These are phyloP conservation scores for Pseudachorutes palmiensis DNA, from an alignment of 1,140 invertebrate species.

Conservation along the genomic window DNA sequence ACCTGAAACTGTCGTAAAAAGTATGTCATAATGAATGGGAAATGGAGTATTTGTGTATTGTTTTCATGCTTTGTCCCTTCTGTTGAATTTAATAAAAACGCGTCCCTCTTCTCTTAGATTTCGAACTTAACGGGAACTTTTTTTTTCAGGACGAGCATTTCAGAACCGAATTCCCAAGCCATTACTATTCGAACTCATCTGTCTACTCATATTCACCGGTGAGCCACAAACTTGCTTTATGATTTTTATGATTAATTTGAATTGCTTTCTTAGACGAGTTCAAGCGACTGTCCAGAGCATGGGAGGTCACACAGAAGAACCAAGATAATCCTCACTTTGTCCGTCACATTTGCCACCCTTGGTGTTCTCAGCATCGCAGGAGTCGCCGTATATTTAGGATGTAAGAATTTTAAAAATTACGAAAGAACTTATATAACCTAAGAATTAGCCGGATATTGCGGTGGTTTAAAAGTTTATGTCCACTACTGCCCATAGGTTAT, in stretches of 20 bases:
- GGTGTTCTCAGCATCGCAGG: slow-evolving; percentile 33
- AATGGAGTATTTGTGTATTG: no score
- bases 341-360: slow-evolving; percentile 29
- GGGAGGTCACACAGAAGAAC: slow-evolving; percentile 30
- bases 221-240: not conserved
- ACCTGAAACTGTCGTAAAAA: no score
- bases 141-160: not conserved
- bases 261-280: slow-evolving; percentile 26
- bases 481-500: no score
- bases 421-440: not conserved
- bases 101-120: no score
- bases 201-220: slow-evolving; percentile 14
- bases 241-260: slow-evolving; percentile 3
- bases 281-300: slow-evolving; percentile 37
- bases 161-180: slow-evolving; percentile 15
- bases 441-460: no score
- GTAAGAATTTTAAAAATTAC: slow-evolving; percentile 21
- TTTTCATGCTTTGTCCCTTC: no score
- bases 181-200: slow-evolving; percentile 17
- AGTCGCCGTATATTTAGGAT: slow-evolving; percentile 35
- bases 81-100: no score
- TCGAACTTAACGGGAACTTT: no score
- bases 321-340: slow-evolving; percentile 22
- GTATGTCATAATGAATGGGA: no score
- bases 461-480: no score